These are phyloP conservation scores for Chloroceryle amazona DNA, from an alignment of 2,797 vertebrate genomes.

Conservation along the genomic window DNA sequence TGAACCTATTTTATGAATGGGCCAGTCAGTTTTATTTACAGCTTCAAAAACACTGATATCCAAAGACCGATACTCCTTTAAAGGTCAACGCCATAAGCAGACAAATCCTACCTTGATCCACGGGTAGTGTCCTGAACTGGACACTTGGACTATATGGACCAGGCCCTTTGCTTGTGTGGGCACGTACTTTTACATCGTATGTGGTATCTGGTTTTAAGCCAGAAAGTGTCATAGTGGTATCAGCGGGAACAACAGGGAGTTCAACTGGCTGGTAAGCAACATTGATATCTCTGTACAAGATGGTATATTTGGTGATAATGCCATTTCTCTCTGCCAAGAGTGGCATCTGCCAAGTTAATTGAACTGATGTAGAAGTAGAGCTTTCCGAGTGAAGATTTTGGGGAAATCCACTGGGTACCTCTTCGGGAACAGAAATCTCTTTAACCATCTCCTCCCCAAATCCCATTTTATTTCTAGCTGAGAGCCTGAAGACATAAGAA, in stretches of 20 bases:
- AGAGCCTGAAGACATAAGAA: conserved; percentile 93
- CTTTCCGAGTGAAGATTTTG: conserved; percentile 92
- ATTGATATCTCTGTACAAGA: conserved; percentile 99
- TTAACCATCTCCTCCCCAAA: conserved; percentile 98
- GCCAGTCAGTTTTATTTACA: conserved; percentile 80
- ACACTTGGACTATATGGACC: conserved; percentile 99
- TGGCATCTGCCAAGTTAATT: conserved; percentile 94
- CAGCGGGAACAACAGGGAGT: conserved; percentile 93
- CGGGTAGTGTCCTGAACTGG: conserved; percentile 99
- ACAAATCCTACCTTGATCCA: conserved; percentile 99
- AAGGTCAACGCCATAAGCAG: conserved; percentile 85
- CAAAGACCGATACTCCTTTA: conserved; percentile 84
- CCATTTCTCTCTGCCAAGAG: conserved; percentile 94
- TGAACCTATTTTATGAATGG: conserved; percentile 83
- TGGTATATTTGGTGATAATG: conserved; percentile 92
- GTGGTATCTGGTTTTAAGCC: conserved; percentile 98
- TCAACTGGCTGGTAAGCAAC: conserved; percentile 93
- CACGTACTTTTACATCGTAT: conserved; percentile 99
- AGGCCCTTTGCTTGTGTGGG: conserved; percentile 98
- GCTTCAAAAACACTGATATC: conserved; percentile 82
- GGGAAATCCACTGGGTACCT: conserved; percentile 93
- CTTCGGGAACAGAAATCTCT: conserved; percentile 94
- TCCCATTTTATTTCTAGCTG: conserved; percentile 97
- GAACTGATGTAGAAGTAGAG: conserved; percentile 92
- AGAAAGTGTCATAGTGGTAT: conserved; percentile 91